Evolutionary conservation across 35 echinoderm and acorn worm species (phyloP).

Genomic region (Acanthaster planci): DNA sequence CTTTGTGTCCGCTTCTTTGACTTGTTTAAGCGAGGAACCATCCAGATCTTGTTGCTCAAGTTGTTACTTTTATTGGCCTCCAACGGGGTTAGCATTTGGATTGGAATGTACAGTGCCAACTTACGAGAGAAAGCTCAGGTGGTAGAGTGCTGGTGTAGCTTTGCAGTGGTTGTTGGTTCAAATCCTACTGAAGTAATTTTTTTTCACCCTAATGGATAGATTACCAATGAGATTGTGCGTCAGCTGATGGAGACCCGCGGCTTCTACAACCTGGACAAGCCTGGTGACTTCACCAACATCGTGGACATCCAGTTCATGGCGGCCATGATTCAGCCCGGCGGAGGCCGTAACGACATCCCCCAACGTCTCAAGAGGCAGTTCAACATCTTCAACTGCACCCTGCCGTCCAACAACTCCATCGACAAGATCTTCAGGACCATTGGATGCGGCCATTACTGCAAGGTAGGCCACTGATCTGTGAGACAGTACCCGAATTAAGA

Average conservation of each 20-base stretch:
- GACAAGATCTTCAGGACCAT: constrained; percentile 92
- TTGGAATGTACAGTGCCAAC: too few relatives aligned
- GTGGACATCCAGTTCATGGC: constrained; percentile 97
- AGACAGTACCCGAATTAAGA: too few relatives aligned
- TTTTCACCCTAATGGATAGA: constrained; percentile 31
- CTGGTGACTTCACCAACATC: constrained; percentile 98
- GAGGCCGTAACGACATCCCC: constrained; percentile 96
- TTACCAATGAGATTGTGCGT: constrained; percentile 99
- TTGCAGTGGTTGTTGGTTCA: too few relatives aligned
- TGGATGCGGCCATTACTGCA: constrained; percentile 84
- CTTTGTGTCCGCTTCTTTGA: neutral
- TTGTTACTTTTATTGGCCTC: too few relatives aligned
- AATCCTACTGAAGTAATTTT: too few relatives aligned
- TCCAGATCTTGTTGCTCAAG: too few relatives aligned
- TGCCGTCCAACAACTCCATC: constrained; percentile 94
- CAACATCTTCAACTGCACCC: constrained; percentile 96
- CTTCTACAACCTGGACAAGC: constrained; percentile 98
- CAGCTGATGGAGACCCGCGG: constrained; percentile 89
- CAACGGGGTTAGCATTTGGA: too few relatives aligned
- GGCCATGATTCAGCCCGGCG: constrained; percentile 98
- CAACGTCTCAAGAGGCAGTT: constrained; percentile 99
- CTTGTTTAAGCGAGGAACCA: too few relatives aligned
- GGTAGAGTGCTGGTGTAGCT: too few relatives aligned
- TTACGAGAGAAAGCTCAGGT: too few relatives aligned
- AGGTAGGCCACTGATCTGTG: too few relatives aligned